A percentile compares a stretch with the other conserved stretches of the same genome.
These are phyloP conservation scores for Drosophila limbata DNA, from an alignment of 2,888 invertebrate species.

Conservation along the genomic window DNA sequence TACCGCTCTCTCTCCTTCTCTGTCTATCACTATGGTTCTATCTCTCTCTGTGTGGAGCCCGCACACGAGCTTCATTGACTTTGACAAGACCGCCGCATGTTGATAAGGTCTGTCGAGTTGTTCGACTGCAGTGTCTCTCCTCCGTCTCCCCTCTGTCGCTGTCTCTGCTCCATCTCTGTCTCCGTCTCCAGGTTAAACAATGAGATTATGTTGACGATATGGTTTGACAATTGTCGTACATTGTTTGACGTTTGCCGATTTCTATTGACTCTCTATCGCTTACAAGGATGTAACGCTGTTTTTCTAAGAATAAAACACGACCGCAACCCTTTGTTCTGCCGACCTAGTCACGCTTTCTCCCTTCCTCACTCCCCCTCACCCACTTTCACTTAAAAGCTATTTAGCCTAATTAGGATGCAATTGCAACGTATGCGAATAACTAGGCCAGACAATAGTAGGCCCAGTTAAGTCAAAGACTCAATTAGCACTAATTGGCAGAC, in stretches of 20 bases:
- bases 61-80: conserved; percentile 69
- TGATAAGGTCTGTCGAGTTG: conserved; percentile 64
- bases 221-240: conserved; percentile 81
- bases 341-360: conserved; percentile 26
- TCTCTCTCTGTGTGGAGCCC: conserved; percentile 32
- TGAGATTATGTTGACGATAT: conserved; percentile 79
- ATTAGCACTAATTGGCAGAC: conserved; percentile 48
- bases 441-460: conserved; percentile 30
- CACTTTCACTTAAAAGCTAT: conserved; percentile 47
- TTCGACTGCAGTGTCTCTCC: conserved; percentile 12
- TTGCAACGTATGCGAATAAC: conserved; percentile 37
- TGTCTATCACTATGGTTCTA: background rate
- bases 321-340: conserved; percentile 61
- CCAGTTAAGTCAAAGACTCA: conserved; percentile 8
- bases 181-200: conserved; percentile 65
- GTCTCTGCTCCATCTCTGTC: background rate
- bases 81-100: conserved; percentile 77
- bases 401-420: conserved; percentile 70
- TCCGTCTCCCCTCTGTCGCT: background rate
- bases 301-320: conserved; percentile 76
- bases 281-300: conserved; percentile 79
- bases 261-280: conserved; percentile 74
- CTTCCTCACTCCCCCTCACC: background rate
- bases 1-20: background rate
- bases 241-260: conserved; percentile 82